Evolutionary conservation across 2,113 vertebrate species (phyloP).

Genomic region (Casuarius casuarius): DNA sequence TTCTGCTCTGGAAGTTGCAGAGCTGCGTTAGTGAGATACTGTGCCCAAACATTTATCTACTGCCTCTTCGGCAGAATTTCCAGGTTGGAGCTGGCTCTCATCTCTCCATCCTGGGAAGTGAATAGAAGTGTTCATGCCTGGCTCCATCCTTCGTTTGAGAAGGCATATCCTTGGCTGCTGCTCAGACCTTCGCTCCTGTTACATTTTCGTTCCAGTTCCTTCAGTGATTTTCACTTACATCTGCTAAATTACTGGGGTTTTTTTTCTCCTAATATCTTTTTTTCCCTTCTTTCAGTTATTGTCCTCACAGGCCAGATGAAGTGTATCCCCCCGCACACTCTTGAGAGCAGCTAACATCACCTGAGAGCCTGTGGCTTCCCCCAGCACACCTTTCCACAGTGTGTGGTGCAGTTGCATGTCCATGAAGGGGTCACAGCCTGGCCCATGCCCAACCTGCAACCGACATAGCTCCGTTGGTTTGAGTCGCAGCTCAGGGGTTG

Average conservation of each 20-base stretch:
- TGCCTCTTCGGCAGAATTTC: not conserved
- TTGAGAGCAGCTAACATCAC: not conserved
- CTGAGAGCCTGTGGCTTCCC: not conserved
- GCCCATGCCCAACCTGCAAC: accelerated
- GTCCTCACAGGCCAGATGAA: not conserved
- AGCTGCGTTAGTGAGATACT: not conserved
- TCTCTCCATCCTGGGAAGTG: not conserved
- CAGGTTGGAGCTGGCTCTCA: not conserved
- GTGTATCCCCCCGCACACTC: not conserved
- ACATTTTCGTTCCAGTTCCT: not conserved
- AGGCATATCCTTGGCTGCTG: not conserved
- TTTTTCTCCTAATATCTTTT: not conserved
- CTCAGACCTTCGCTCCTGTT: not conserved
- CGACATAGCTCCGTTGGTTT: not conserved
- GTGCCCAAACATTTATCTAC: not conserved
- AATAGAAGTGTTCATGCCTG: not conserved
- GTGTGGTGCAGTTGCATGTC: accelerated
- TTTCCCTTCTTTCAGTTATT: not conserved
- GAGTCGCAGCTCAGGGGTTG: not conserved
- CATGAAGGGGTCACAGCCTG: not conserved
- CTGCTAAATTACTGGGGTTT: not conserved
- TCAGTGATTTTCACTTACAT: not conserved
- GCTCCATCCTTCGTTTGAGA: not conserved
- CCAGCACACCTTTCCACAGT: accelerated
- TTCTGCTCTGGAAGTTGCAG: not conserved